phyloP scores from a whole-genome alignment of 2,888 invertebrate species.

The Eupithecia vulgata region DNA sequence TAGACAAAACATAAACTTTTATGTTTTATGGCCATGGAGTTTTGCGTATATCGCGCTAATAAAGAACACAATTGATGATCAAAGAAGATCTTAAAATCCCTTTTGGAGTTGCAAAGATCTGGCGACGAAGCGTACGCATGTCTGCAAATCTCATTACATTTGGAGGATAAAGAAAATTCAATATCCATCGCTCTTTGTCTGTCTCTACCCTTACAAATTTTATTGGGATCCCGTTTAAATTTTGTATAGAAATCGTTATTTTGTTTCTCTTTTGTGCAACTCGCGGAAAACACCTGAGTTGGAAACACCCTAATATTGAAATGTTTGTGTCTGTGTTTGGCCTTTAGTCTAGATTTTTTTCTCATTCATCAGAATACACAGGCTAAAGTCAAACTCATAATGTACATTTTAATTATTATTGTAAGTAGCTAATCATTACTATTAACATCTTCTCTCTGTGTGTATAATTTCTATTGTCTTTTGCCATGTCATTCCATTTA shows the following conservation, averaged over 20 bases:
- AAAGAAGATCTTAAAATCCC: constrained; percentile 65
- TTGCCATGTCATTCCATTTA: neutral
- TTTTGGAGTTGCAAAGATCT: constrained; percentile 49
- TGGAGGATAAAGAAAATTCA: constrained; percentile 73
- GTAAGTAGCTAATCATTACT: too few relatives aligned
- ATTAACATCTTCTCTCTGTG: neutral
- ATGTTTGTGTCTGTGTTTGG: neutral
- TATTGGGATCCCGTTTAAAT: constrained; percentile 58
- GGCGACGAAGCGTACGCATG: constrained; percentile 66
- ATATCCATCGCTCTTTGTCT: constrained; percentile 68
- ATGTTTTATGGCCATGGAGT: constrained; percentile 11
- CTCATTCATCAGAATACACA: neutral
- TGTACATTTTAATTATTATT: too few relatives aligned
- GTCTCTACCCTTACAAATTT: constrained; percentile 61
- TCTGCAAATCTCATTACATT: constrained; percentile 75
- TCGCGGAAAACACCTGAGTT: constrained; percentile 32
- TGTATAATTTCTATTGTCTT: neutral
- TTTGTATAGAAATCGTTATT: constrained; percentile 44
- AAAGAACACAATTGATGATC: constrained; percentile 51
- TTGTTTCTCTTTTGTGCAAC: constrained; percentile 36
- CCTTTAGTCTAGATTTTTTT: neutral
- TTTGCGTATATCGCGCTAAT: constrained; percentile 28
- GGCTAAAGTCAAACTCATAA: neutral
- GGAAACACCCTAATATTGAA: constrained; percentile 15
- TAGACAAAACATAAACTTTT: neutral